These are phyloP conservation scores for Bettongia penicillata DNA, from an alignment of 2,113 vertebrate species.

Conservation along the genomic window DNA sequence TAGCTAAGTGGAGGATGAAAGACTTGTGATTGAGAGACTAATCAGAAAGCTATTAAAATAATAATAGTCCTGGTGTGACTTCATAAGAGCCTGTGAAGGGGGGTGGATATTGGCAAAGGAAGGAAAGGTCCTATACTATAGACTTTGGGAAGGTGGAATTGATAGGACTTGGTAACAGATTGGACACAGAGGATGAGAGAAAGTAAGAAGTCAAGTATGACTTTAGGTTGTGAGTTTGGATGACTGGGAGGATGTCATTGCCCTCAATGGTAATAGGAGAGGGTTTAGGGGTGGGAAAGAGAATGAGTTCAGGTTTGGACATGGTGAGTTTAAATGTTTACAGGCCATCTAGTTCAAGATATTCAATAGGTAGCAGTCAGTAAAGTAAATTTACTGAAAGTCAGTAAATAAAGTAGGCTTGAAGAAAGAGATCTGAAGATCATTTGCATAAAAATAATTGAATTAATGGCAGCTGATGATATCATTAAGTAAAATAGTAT, in stretches of 20 bases:
- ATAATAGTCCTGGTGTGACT: background rate
- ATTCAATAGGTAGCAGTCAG: background rate
- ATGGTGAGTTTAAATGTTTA: background rate
- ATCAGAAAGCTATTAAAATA: background rate
- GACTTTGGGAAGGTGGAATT: background rate
- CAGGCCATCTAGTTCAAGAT: background rate
- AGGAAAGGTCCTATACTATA: background rate
- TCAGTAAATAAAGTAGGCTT: background rate
- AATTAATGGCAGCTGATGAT: background rate
- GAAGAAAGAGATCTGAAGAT: background rate
- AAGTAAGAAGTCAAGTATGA: background rate
- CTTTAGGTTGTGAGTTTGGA: background rate
- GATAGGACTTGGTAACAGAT: background rate
- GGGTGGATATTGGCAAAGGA: background rate
- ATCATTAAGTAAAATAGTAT: background rate
- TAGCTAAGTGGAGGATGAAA: background rate
- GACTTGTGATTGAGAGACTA: background rate
- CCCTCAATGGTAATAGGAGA: background rate
- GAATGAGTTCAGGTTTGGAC: background rate
- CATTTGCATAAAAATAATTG: background rate
- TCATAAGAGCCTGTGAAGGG: background rate
- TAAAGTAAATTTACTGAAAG: background rate
- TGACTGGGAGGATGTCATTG: background rate
- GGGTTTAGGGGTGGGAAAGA: background rate
- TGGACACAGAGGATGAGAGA: background rate